Evolutionary conservation across 2,888 invertebrate species (phyloP).

Genomic region (Tromatobia lineatoria): DNA sequence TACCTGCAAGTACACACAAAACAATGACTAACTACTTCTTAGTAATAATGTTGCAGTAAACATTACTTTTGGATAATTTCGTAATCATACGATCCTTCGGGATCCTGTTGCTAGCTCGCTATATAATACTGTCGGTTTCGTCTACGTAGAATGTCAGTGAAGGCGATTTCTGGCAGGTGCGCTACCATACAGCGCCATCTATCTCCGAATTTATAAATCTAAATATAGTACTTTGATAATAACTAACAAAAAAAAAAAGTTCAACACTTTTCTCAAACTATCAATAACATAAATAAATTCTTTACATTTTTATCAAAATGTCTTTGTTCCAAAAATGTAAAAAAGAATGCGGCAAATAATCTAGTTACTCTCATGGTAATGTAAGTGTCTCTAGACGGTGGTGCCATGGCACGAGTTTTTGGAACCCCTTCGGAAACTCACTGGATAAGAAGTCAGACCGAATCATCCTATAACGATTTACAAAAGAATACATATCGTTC

Average conservation of each 20-base stretch:
- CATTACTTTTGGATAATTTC: conserved; percentile 15
- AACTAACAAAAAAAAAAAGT: background rate
- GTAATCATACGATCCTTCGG: conserved; percentile 40
- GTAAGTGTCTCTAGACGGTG: conserved; percentile 9
- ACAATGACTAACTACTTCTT: conserved; percentile 10
- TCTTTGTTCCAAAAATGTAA: background rate
- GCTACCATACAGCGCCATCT: conserved; percentile 53
- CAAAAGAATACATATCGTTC: background rate
- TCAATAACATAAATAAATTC: background rate
- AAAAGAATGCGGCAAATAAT: background rate
- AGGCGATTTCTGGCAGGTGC: background rate
- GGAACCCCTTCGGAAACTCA: conserved; percentile 29
- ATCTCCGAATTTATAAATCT: background rate
- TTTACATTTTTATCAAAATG: background rate
- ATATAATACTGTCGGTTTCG: conserved; percentile 47
- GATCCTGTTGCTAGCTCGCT: conserved; percentile 57
- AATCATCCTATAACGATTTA: background rate
- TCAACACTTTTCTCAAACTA: background rate
- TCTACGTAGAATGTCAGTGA: background rate
- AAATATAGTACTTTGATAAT: background rate
- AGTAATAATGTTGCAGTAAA: conserved; percentile 7
- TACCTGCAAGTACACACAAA: conserved; percentile 34
- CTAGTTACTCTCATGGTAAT: conserved; percentile 7
- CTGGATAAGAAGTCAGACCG: conserved; percentile 4
- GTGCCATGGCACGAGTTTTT: conserved; percentile 27